These are phyloP conservation scores for Sinocyclocheilus anophthalmus DNA, from an alignment of 2,113 vertebrate species.

Conservation along the genomic window DNA sequence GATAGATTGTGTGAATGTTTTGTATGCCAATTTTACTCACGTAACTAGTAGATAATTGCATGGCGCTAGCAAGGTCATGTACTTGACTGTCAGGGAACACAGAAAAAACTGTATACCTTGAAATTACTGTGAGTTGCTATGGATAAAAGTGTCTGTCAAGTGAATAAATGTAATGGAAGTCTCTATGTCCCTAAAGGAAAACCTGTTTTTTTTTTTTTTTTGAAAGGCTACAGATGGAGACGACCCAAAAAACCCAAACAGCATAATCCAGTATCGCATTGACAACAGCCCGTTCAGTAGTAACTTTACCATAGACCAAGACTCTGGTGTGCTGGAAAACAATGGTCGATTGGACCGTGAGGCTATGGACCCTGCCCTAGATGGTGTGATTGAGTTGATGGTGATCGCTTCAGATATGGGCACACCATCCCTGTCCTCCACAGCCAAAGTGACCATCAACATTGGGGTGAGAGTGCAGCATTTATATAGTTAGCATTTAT, in stretches of 20 bases:
- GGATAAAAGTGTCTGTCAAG: too few species aligned
- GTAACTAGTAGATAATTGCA: background rate
- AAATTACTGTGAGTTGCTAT: too few species aligned
- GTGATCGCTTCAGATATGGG: slow-evolving; percentile 84
- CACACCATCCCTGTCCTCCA: slow-evolving; percentile 54
- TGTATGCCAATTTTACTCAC: background rate
- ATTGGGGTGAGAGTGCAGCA: slow-evolving; percentile 77
- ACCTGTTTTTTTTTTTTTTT: background rate
- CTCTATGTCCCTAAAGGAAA: background rate
- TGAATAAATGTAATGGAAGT: background rate
- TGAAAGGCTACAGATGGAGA: slow-evolving; percentile 85
- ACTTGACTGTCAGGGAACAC: too few species aligned
- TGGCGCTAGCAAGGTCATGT: too few species aligned
- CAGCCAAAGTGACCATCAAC: slow-evolving; percentile 74
- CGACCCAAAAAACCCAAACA: slow-evolving; percentile 78
- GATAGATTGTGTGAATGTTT: background rate
- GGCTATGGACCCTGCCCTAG: slow-evolving; percentile 68
- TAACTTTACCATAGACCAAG: slow-evolving; percentile 80
- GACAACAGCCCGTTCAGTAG: slow-evolving; percentile 71
- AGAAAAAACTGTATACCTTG: too few species aligned
- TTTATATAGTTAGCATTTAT: background rate
- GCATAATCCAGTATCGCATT: slow-evolving; percentile 77
- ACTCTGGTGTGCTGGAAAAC: slow-evolving; percentile 75
- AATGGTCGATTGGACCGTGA: slow-evolving; percentile 79
- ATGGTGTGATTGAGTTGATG: slow-evolving; percentile 76